These are phyloP conservation scores for Psephotus haematonotus DNA, from an alignment of 2,113 vertebrate species.

Conservation along the genomic window DNA sequence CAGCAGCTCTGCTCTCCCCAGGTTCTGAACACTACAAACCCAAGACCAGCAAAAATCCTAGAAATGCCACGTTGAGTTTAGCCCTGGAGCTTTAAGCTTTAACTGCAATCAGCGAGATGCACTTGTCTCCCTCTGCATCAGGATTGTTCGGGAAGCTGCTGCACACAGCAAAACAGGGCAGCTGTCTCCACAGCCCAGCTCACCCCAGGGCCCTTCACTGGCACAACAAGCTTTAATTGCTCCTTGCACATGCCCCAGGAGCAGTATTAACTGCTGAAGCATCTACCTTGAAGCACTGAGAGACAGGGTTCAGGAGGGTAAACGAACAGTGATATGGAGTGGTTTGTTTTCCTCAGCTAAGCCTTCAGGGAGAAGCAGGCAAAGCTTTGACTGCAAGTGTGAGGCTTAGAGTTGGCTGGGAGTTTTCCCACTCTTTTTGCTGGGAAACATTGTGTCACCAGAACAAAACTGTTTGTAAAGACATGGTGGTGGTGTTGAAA, in stretches of 20 bases:
- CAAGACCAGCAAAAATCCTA: constrained; percentile 24
- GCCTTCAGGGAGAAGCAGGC: neutral
- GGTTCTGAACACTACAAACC: neutral
- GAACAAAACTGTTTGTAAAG: neutral
- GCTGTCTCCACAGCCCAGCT: constrained; percentile 13
- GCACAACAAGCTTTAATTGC: constrained; percentile 49
- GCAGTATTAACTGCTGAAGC: constrained; percentile 24
- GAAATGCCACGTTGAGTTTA: constrained; percentile 41
- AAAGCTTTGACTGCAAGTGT: neutral
- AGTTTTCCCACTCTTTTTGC: neutral
- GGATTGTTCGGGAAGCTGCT: neutral
- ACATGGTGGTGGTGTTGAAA: neutral
- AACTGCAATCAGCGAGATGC: neutral
- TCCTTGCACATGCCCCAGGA: neutral
- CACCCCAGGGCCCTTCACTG: constrained; percentile 32
- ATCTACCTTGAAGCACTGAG: constrained; percentile 16
- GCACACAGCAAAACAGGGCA: constrained; percentile 17
- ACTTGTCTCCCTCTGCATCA: neutral
- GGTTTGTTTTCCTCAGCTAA: neutral
- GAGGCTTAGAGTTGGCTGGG: neutral
- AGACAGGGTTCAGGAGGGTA: constrained; percentile 49
- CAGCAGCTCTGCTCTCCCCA: neutral
- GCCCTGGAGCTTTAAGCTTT: neutral
- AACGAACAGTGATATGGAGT: neutral
- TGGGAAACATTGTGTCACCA: neutral